Conservation (phyloP, 2,888 invertebrate genomes). For the Hesperia comma region DNA sequence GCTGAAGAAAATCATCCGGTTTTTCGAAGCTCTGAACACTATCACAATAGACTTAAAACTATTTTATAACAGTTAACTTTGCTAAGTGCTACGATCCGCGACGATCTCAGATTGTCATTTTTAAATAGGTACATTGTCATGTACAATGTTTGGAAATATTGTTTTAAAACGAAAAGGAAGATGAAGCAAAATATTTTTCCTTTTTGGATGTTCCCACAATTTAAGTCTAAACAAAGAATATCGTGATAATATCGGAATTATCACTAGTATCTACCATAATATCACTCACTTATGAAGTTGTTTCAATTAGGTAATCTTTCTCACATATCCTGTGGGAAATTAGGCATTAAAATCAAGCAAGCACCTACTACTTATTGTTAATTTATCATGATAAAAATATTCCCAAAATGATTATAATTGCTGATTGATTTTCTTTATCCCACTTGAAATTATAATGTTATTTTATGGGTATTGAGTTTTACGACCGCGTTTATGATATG, state of each 20-base stretch:
- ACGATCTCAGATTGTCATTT: too few species aligned
- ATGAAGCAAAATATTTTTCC: too few species aligned
- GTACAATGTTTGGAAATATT: too few species aligned
- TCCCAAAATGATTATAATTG: slow-evolving; percentile 40
- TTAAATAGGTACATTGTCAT: too few species aligned
- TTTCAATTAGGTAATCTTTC: too few species aligned
- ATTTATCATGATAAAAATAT: slow-evolving; percentile 44
- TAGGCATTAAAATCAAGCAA: background rate
- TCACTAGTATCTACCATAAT: too few species aligned
- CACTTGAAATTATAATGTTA: slow-evolving; percentile 18
- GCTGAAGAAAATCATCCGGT: slow-evolving; percentile 28
- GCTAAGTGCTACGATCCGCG: background rate
- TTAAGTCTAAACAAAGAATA: too few species aligned
- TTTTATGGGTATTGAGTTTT: slow-evolving; percentile 38
- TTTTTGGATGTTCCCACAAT: too few species aligned
- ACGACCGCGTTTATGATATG: slow-evolving; percentile 29
- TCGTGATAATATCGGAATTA: too few species aligned
- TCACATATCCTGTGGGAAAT: background rate
- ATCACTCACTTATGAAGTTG: too few species aligned
- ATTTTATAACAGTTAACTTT: slow-evolving; percentile 7
- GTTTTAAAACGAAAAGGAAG: too few species aligned
- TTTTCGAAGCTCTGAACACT: slow-evolving; percentile 10
- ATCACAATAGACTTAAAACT: slow-evolving; percentile 11
- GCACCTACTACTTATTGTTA: slow-evolving; percentile 2
- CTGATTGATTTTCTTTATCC: slow-evolving; percentile 4